Evolutionary conservation across 1,140 invertebrate species (phyloP), one percentile per base, ranked within the genome.

Genomic region (Sarcophaga bullata): DNA sequence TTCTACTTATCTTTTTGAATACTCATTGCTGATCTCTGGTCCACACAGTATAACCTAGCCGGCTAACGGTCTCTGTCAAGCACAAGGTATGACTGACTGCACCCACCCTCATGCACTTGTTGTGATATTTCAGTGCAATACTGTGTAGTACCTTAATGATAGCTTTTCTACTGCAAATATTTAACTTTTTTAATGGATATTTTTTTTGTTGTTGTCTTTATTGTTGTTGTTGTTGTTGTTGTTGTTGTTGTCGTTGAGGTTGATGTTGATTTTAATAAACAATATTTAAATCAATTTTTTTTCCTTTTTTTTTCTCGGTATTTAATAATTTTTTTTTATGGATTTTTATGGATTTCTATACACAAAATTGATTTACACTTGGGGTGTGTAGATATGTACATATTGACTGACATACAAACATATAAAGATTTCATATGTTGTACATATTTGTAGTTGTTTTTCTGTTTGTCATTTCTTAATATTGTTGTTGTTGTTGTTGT

Each of bases 131-230:
- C 10, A 58, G 54, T 37, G 1, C 25, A 37, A 37, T 37, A n/a
- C 15, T 58, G 54, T 58, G 52, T 15, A 54, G 52, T 54, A 54
- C 52, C 6, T 58, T 58, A n/a, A 58, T 58, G 1, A 58, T 58
- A 13, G 54, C n/a, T 58, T 58, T 58, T 37, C 13, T n/a, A 58
- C 54, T 58, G 54, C 15, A 58, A 58, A 58, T 58, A 58, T 58
- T 58, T 58, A 58, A 58, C 54, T 58, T 58, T 58, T 54, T 58
- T 58, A 58, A 58, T 58, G 54, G 54, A 58, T 58, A 15, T 58
- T 58, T 58, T 52, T 58, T 58, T 37, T 2, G 1, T 4, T 37
- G 1, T 37, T 37, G 1, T 37, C 4, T 37, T 1, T 37, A 4
- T 37, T 37, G 1, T 37, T 37, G 25, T 37, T n/a, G 25, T 37